A percentile compares a stretch with the other conserved stretches of the same genome.
Conservation (phyloP, 2,113 vertebrate genomes). For the Neolamprologus cancellatus region DNA sequence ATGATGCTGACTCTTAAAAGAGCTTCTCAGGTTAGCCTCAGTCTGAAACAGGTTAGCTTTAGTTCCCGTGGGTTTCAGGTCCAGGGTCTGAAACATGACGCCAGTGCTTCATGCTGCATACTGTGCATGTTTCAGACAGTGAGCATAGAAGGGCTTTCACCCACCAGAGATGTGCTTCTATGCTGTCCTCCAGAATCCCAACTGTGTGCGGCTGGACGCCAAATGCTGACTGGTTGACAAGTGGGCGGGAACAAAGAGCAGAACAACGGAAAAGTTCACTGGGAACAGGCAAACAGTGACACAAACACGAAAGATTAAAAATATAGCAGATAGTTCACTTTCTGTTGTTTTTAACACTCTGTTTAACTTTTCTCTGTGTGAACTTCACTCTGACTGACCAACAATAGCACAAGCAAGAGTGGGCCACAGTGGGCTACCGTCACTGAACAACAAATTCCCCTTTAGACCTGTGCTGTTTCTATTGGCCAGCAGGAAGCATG, state of each 20-base stretch:
- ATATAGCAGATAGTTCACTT: background rate
- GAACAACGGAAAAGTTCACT: background rate
- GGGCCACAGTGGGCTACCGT: background rate
- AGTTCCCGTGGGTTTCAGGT: background rate
- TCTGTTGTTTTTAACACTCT: fast-evolving
- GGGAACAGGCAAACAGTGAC: background rate
- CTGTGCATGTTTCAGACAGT: background rate
- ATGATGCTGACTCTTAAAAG: background rate
- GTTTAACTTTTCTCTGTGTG: background rate
- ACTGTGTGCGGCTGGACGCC: background rate
- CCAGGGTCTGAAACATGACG: background rate
- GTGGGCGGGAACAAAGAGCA: background rate
- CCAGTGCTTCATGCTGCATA: background rate
- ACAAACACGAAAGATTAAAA: background rate
- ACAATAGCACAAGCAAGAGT: background rate
- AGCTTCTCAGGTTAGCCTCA: background rate
- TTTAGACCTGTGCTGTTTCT: background rate
- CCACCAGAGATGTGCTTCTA: background rate
- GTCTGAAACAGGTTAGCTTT: background rate
- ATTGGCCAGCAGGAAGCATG: background rate
- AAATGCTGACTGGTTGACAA: background rate
- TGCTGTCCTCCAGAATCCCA: background rate
- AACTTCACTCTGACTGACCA: background rate
- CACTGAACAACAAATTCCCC: background rate
- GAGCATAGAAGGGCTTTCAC: background rate